Conservation (phyloP, 1,140 invertebrate species). For the Copidosoma floridanum region DNA sequence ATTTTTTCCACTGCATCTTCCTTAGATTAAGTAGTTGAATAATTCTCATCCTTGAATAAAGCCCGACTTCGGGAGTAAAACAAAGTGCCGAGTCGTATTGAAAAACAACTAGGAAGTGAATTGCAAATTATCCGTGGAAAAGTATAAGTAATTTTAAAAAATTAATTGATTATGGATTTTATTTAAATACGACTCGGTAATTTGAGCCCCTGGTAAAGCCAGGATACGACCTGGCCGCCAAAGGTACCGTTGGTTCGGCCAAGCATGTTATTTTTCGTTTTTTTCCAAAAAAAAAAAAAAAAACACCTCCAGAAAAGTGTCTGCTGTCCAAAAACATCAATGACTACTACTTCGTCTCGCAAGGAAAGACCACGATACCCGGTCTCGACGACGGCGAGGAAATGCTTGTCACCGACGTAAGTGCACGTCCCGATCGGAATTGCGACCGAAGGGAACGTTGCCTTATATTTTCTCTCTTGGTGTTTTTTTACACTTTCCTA, state of each 20-base stretch:
- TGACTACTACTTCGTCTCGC: conserved; percentile 92
- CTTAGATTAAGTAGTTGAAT: conserved; percentile 6
- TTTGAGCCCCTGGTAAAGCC: conserved; percentile 39
- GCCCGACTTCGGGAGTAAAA: not conserved
- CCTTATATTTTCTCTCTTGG: not conserved
- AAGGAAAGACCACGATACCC: conserved; percentile 94
- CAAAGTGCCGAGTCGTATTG: not conserved
- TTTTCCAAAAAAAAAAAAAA: conserved; percentile 25
- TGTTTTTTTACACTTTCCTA: not conserved
- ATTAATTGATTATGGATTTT: too few relatives aligned
- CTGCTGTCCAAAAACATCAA: conserved; percentile 81
- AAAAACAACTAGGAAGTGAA: not conserved
- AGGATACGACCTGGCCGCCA: conserved; percentile 44
- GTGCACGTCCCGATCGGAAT: conserved; percentile 57
- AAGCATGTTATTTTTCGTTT: conserved; percentile 52
- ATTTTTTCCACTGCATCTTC: not conserved
- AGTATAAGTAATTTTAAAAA: too few relatives aligned
- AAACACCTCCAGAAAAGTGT: conserved; percentile 73
- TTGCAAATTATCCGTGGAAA: too few relatives aligned
- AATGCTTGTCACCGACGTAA: conserved; percentile 91
- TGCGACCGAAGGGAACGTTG: conserved; percentile 9
- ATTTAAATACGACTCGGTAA: not conserved
- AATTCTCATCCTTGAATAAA: not conserved
- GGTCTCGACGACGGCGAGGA: conserved; percentile 95
- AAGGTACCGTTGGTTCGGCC: conserved; percentile 42